Percentiles rank a stretch among this genome's conserved stretches.
Evolutionary conservation across 2,888 invertebrate genomes (phyloP).

Genomic region (Drosophila aldrichi): DNA sequence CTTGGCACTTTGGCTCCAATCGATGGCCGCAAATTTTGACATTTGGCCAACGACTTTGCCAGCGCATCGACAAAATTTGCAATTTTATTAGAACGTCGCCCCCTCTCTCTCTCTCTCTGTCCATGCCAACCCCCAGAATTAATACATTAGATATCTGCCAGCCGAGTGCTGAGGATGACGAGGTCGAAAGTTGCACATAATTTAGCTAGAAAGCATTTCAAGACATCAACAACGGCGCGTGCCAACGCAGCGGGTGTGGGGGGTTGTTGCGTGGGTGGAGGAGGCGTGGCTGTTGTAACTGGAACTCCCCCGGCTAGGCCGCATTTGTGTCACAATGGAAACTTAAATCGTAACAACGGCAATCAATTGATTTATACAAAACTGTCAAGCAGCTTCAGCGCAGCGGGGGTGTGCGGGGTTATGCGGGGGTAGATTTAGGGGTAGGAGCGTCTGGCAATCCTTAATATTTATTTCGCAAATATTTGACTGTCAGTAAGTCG

Average conservation of each 20-base stretch:
- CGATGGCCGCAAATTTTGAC: slow-evolving; percentile 78
- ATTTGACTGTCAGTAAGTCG: slow-evolving; percentile 66
- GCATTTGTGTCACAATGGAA: slow-evolving; percentile 41
- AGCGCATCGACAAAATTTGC: slow-evolving; percentile 67
- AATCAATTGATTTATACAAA: slow-evolving; percentile 77
- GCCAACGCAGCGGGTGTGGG: slow-evolving; percentile 40
- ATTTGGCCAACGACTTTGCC: slow-evolving; percentile 71
- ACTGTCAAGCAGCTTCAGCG: not conserved
- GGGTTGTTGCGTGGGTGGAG: not conserved
- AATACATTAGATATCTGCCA: slow-evolving; percentile 71
- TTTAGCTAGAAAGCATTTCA: slow-evolving; percentile 59
- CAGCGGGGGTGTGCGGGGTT: not conserved
- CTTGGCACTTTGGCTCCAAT: slow-evolving; percentile 50
- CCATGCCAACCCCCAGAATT: slow-evolving; percentile 51
- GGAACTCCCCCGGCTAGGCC: slow-evolving; percentile 26
- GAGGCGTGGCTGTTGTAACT: not conserved
- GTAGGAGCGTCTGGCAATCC: slow-evolving; percentile 23
- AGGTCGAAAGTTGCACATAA: slow-evolving; percentile 77
- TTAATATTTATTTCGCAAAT: slow-evolving; percentile 76
- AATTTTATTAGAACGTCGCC: slow-evolving; percentile 66
- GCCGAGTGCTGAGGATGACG: slow-evolving; percentile 59
- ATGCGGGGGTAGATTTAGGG: not conserved
- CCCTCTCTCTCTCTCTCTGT: not conserved
- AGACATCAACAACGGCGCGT: slow-evolving; percentile 58
- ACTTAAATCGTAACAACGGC: slow-evolving; percentile 67